Evolutionary conservation across 2,888 invertebrate genomes (phyloP), one percentile per base, ranked within the genome.

Genomic region (Amblyteles armatorius): DNA sequence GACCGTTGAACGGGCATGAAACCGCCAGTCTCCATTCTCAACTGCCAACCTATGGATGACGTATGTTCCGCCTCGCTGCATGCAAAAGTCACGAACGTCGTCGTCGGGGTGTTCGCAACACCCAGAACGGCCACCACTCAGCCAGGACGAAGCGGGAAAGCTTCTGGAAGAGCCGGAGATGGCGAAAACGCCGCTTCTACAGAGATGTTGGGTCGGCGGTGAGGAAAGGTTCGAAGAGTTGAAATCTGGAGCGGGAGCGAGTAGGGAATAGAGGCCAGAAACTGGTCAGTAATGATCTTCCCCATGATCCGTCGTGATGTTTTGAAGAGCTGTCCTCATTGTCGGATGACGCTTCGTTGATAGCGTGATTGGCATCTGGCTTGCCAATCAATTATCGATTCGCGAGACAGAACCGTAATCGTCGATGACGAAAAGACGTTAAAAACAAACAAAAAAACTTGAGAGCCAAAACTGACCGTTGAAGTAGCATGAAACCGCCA

Each of bases 241-340:
- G 55, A 73, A 65, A 80, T 52, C 63, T 29, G 22, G 19, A 69
- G 60, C 40, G 40, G 65, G 71, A 72, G 83, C 6, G 44, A 80
- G 76, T 76, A 2, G 19, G 52, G 52, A 71, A 50, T 36, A 22
- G 1, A 22, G 22, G 22, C 22, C 22, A 22, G 22, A 22, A 22
- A 22, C 1, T 26, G 26, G 26, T 2, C 33, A 33, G 33, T 33
- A 36, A 48, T 76, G 81, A 79, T 83, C 79, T 50, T 78, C 52
- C 13, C 71, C 67, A 83, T 79, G 77, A 86, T 84, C 63, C 74
- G 26, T 72, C 63, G 72, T 0, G 63, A 36, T 71, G 79, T 48
- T 52, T 33, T 6, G 48, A 65, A 13, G 40, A 60, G 13, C 72
- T 83, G 82, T 85, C 82, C 78, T 79, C 63, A 68, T 74, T 52